Evolutionary conservation across 1,140 invertebrate genomes (phyloP), one percentile per base, ranked within the genome.

Genomic region (Bombus huntii): DNA sequence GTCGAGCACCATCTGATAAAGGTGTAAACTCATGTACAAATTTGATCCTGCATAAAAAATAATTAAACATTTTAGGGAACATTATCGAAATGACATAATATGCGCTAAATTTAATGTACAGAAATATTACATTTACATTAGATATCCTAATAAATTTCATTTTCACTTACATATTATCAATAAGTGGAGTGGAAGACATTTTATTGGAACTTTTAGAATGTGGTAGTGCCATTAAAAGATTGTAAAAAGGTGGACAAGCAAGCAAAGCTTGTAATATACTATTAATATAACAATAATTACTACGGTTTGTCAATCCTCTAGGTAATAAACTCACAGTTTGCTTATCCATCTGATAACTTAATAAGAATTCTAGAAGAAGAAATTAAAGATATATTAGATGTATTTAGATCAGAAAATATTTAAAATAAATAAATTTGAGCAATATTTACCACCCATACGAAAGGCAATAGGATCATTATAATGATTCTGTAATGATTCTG

Each of bases 231-330:
- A 97, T 97, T 88, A 99, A 95, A 91, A 99, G 96, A 95, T 99
- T 98, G 93, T 98, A 99, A 95, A 99, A 98, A 1, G 98, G 98
- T 31, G 98, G 98, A 94, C 98, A 99, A 42, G 98, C 98, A 1
- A 99, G 95, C 75, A 99, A 95, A 1, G 98, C 98, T 95, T 98
- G 98, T 59, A 98, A 95, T 83, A 98, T 98, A 47, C 98, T 98
- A 95, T 99, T 99, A 44, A 99, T 98, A 92, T 99, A 99, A 95
- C 98, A 99, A 95, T 98, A 99, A 96, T 99, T 99, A 74, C 97
- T 98, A 77, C 97, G 97, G 95, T 99, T 99, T 62, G 97, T 98
- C 28, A 99, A 96, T 18, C 98, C 98, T 79, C 98, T 96, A 1
- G 98, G 98, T 91, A 97, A 96, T 31, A 99, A 94, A 80, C 97